Evolutionary conservation across 2,113 vertebrate species (phyloP), one percentile per base, ranked within the genome.

Genomic region (Gobiocypris rarus): DNA sequence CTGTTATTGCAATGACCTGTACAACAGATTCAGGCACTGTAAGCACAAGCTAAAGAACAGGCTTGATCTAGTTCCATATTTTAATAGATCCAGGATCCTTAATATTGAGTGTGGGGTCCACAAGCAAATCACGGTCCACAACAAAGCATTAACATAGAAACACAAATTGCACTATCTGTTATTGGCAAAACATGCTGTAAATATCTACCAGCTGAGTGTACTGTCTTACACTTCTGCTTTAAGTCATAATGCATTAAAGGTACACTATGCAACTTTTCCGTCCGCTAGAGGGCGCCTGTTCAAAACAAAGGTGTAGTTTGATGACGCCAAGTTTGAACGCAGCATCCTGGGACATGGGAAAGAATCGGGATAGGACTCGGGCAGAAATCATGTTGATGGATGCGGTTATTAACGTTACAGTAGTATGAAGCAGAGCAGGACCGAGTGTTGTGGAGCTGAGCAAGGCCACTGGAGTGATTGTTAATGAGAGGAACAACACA

Each of bases 71-170:
- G 45, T 82, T 82, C 73, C 86, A 81, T 70, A 61, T 84, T 84
- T 76, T 63, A 48, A 71, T 74, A 41, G 4, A 81, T 43, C 24
- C 69, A 34, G 41, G 31, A 52, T 73, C 59, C 24, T 52, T 75
- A 28, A 63, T 69, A 34, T 19, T 52, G 48, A 50, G 48, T 75
- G 61, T 24, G 52, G 65, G 31, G 74, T 88, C 17, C 9, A 92
- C 89, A 90, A 89, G 88, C 87, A 92, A 91, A 91, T 90, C 74
- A 84, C 76, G 89, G 85, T 89, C 91, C 89, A 91, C 90, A 93
- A 91, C 87, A 92, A 91, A 91, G 84, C 89, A 83, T 86, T 87
- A 76, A 87, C 86, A 92, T 73, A 73, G 78, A 77, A 77, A 82
- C 50, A 50, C 28, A 75, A 41, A 24, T 17, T 26, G 71, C 28